Base-by-base conservation (phyloP, 2,113 vertebrate genomes). In the Notarius lentiginosus region DNA sequence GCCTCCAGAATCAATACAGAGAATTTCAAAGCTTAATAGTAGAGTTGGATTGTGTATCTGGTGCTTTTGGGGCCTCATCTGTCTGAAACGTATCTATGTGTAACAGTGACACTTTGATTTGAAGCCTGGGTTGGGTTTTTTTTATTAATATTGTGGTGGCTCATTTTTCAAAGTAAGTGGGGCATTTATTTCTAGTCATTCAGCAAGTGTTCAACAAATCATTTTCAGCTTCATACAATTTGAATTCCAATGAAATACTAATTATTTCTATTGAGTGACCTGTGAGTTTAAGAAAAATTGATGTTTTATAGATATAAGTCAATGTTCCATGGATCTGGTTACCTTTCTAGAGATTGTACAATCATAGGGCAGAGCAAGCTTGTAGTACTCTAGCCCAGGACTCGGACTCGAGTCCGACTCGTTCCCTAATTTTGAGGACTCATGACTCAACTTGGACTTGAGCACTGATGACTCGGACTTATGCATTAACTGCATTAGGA, bases 1-100 rank as follows among this genome's bases (percentile, higher is more conserved):
- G 47, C 82, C 60, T 90, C 70, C 55, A 86, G 87, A 79, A 90
- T 90, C 86, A 63, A 86, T 90, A 72, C 22, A 24, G 61, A 53
- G 70, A 77, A 68, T 83, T 82, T 82, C 77, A 83, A 73, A 75
- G 60, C 55, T 61, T 66, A 73, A 56, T 76, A 76, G 73, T n/a
- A 5, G 73, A 76, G 47, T 51, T 11, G 81, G 68, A 34, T 79
- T 68, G 53, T 86, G 47, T 73, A 41, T 66, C 53, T 81, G 34
- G 34, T 68, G 82, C 34, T 60, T 63, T 56, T 11, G 49, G 30
- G 41, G 72, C 30, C 49, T 66, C 24, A 7, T 83, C 60, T 47
- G 83, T 53, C 41, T 81, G 58, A 72, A 72, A 73, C 20, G 63
- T 17, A 24, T 84, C 82, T 77, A 20, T 66, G 53, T 55, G 47